Evolutionary conservation across 2,113 vertebrate genomes (phyloP).

Genomic region (Cochlearius cochlearius): DNA sequence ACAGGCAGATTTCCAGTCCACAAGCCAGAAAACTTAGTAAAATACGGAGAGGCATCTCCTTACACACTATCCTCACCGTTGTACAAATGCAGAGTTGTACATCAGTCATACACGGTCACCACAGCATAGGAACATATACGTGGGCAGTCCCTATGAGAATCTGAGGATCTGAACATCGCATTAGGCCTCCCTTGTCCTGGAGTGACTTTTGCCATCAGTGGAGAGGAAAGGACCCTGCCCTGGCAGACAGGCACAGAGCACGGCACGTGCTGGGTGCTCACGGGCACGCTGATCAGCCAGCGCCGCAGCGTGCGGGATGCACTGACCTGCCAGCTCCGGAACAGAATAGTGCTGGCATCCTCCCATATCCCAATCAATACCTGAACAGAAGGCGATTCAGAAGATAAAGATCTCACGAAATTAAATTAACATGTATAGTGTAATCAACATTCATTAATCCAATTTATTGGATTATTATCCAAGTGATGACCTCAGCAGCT

Average conservation of each 20-base stretch:
- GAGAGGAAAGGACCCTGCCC: not conserved
- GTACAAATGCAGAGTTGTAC: not conserved
- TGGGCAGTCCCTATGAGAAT: not conserved
- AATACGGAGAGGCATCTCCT: not conserved
- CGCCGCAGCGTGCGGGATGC: not conserved
- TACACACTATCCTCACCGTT: not conserved
- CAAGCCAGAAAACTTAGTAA: not conserved
- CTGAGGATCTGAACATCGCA: not conserved
- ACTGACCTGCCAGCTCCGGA: not conserved
- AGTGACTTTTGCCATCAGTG: not conserved
- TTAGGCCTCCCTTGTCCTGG: not conserved
- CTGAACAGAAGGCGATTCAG: slow-evolving; percentile 67
- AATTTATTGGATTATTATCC: slow-evolving; percentile 63
- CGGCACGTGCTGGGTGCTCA: accelerated
- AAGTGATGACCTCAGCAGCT: slow-evolving; percentile 80
- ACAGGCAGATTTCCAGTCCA: not conserved
- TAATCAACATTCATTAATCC: slow-evolving; percentile 78
- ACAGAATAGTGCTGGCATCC: not conserved
- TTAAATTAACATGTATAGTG: slow-evolving; percentile 75
- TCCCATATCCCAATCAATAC: slow-evolving; percentile 44
- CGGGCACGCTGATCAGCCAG: accelerated
- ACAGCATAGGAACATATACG: not conserved
- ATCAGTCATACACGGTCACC: not conserved
- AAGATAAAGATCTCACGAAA: slow-evolving; percentile 73
- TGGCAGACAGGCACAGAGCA: too few relatives aligned